Evolutionary conservation across 2,888 invertebrate genomes (phyloP).

Genomic region (Gymnosoma rotundatum): DNA sequence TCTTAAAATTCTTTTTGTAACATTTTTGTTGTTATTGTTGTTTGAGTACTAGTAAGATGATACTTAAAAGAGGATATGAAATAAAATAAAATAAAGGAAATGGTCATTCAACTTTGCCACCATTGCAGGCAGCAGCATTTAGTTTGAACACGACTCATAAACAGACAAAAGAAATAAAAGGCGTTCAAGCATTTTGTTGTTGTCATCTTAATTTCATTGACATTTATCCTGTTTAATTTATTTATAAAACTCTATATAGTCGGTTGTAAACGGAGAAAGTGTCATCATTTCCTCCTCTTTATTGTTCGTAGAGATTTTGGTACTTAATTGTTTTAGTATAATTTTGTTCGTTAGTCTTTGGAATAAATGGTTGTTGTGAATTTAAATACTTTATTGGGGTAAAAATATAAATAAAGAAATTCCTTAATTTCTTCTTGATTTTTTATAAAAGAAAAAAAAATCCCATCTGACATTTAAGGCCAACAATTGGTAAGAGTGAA

Average conservation of each 20-base stretch:
- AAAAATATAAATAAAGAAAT: slow-evolving; percentile 39
- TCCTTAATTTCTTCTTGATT: slow-evolving; percentile 50
- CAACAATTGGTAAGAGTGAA: neutral
- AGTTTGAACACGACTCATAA: neutral
- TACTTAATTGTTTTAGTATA: slow-evolving; percentile 58
- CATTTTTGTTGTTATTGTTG: slow-evolving; percentile 4
- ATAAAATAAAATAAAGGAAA: slow-evolving; percentile 8
- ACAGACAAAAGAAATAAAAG: slow-evolving; percentile 33
- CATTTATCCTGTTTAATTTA: slow-evolving; percentile 67
- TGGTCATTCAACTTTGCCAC: slow-evolving; percentile 18
- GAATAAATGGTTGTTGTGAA: slow-evolving; percentile 18
- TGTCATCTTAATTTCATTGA: slow-evolving; percentile 66
- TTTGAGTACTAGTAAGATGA: neutral
- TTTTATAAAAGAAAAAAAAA: slow-evolving; percentile 9
- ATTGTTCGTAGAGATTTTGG: neutral
- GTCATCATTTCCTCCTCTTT: neutral
- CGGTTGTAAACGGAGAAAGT: neutral
- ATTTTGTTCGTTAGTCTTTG: slow-evolving; percentile 49
- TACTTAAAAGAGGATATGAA: neutral
- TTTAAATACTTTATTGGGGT: slow-evolving; percentile 12
- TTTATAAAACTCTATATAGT: slow-evolving; percentile 47
- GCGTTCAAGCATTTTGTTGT: slow-evolving; percentile 63
- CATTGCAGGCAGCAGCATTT: neutral
- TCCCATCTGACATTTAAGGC: slow-evolving; percentile 1
- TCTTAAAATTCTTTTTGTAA: slow-evolving; percentile 21